These are phyloP conservation scores for Cetoscarus ocellatus DNA, from an alignment of 2,797 vertebrate genomes.

Conservation along the genomic window DNA sequence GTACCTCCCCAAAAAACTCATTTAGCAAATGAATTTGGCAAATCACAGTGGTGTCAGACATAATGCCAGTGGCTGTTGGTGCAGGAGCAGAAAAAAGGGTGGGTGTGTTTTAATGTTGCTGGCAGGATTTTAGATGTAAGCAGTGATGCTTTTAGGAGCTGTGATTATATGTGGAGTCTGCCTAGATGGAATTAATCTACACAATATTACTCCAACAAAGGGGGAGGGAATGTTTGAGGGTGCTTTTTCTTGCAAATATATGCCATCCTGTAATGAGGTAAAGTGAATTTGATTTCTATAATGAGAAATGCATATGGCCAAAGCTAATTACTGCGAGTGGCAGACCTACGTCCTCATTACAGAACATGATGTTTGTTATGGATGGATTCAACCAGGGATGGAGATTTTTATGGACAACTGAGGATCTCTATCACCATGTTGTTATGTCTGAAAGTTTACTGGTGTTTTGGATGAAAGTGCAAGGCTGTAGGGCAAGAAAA, in stretches of 20 bases:
- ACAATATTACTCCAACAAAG: constrained; percentile 60
- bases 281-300: constrained; percentile 18
- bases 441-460: constrained; percentile 58
- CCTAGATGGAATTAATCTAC: constrained; percentile 68
- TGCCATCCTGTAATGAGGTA: constrained; percentile 38
- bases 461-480: constrained; percentile 45
- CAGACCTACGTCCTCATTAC: constrained; percentile 5
- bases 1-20: constrained; percentile 55
- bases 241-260: constrained; percentile 16
- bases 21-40: constrained; percentile 65
- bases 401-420: constrained; percentile 43
- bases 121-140: constrained; percentile 72
- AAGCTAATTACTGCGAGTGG: constrained; percentile 16
- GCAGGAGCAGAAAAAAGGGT: constrained; percentile 58
- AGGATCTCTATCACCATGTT: constrained; percentile 48
- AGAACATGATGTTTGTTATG: neutral
- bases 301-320: constrained; percentile 33
- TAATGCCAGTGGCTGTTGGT: constrained; percentile 55
- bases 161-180: constrained; percentile 59
- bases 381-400: constrained; percentile 9
- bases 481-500: no score
- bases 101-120: constrained; percentile 69
- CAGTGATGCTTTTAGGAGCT: constrained; percentile 55
- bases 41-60: constrained; percentile 57
- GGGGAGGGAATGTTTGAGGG: constrained; percentile 29